Evolutionary conservation across 2,888 invertebrate genomes (phyloP), one percentile per base, ranked within the genome.

Genomic region (Cybosia mesomella): DNA sequence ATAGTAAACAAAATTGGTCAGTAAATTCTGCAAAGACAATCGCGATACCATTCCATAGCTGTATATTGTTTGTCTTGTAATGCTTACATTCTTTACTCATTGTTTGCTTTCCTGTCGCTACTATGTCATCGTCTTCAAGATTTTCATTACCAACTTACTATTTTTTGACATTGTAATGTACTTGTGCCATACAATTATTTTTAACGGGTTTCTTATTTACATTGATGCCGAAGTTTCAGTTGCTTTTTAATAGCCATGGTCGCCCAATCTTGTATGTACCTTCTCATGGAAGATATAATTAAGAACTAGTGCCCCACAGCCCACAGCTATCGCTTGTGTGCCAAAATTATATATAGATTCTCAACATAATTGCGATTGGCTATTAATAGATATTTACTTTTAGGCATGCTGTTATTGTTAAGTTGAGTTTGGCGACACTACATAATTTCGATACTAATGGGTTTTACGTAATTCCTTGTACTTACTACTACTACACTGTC

Each of bases 1-100:
- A 61, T 61, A 11, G 43, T 55, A 61, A 68, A 68, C 68, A 68
- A 68, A 69, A 65, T 65, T 49, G 55, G 55, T 65, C 34, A 36
- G 13, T 66, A n/a, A 58, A 11, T 58, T 66, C 54, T 57, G 43
- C 34, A 43, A 60, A 59, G 36, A 65, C 68, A 55, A 59, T 60
- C 58, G 43, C n/a, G 43, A 15, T 61, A 49, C 43, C 67, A 28
- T 58, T 53, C 36, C 59, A 53, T 21, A 43, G 15, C 32, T 64
- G 64, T 43, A 22, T 64, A 32, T 63, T 58, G 67, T 65, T 62
- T 69, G 39, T 32, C 39, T 57, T 61, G 36, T 28, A 53, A 36
- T 66, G 36, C 65, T 66, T 66, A 69, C 66, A 68, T 66, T 69
- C 62, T 54, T 62, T 54, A 34, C 36, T 28, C 55, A 55, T 64